Evolutionary conservation across 2,888 invertebrate genomes (phyloP).

Genomic region (Drosophila formosana): DNA sequence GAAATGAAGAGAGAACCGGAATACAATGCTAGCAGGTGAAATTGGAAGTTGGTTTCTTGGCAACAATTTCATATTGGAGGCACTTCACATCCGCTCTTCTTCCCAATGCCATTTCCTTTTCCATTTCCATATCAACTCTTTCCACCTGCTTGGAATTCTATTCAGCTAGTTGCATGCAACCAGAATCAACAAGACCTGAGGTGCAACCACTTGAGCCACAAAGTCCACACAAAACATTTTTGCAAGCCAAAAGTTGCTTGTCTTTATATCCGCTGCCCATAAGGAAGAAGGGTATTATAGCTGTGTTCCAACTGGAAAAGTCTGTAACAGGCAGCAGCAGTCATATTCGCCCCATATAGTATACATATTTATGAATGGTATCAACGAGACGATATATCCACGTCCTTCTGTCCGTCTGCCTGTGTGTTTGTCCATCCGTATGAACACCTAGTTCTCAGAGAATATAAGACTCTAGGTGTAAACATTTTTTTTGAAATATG

Average conservation of each 20-base stretch:
- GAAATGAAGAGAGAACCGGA: too few species aligned
- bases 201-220: slow-evolving; percentile 64
- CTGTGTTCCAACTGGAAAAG: too few species aligned
- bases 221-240: slow-evolving; percentile 52
- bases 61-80: slow-evolving; percentile 73
- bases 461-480: too few species aligned
- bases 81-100: slow-evolving; percentile 53
- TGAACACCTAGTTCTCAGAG: too few species aligned
- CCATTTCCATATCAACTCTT: slow-evolving; percentile 39
- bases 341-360: too few species aligned
- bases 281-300: too few species aligned
- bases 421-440: too few species aligned
- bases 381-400: too few species aligned
- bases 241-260: slow-evolving; percentile 47
- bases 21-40: slow-evolving; percentile 32
- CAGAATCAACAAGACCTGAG: slow-evolving; percentile 3
- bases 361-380: too few species aligned
- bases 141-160: slow-evolving; percentile 40
- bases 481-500: too few species aligned
- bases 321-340: too few species aligned
- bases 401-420: too few species aligned
- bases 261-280: background rate
- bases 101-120: slow-evolving; percentile 7
- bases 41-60: slow-evolving; percentile 61
- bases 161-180: slow-evolving; percentile 46